Evolutionary conservation across 2,888 invertebrate species (phyloP).

Genomic region (Drosophila anomalipes): DNA sequence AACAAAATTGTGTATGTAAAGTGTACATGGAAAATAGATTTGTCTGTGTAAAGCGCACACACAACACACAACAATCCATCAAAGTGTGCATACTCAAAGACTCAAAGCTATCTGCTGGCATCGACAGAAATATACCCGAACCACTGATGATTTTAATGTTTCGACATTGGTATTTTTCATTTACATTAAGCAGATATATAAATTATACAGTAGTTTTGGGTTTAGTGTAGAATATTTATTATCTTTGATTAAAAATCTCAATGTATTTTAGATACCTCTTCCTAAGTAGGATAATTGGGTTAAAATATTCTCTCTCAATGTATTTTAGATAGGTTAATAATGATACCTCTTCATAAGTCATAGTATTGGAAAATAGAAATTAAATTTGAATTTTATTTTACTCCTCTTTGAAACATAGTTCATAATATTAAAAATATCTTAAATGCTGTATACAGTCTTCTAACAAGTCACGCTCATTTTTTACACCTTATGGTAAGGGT

Average conservation of each 20-base stretch:
- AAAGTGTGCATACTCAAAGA: constrained; percentile 27
- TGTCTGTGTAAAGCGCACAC: constrained; percentile 44
- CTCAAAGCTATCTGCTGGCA: background rate
- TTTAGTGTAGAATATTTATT: background rate
- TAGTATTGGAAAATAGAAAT: background rate
- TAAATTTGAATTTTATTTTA: background rate
- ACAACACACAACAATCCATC: constrained; percentile 56
- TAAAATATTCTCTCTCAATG: background rate
- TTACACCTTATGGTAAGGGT: constrained; percentile 21
- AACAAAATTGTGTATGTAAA: constrained; percentile 59
- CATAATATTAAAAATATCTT: background rate
- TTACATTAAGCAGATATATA: background rate
- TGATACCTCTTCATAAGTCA: background rate
- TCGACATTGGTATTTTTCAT: background rate
- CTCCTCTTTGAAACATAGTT: background rate
- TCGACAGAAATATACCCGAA: constrained; percentile 35
- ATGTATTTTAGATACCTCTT: background rate
- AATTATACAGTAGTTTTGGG: background rate
- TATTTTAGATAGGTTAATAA: background rate
- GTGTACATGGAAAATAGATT: constrained; percentile 65
- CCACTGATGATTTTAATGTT: background rate
- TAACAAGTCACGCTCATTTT: constrained; percentile 15
- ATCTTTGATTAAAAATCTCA: background rate
- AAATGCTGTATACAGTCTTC: background rate
- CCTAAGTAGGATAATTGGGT: background rate